Evolutionary conservation across 2,888 invertebrate species (phyloP).

Genomic region (Xestoiulus laeticollis): DNA sequence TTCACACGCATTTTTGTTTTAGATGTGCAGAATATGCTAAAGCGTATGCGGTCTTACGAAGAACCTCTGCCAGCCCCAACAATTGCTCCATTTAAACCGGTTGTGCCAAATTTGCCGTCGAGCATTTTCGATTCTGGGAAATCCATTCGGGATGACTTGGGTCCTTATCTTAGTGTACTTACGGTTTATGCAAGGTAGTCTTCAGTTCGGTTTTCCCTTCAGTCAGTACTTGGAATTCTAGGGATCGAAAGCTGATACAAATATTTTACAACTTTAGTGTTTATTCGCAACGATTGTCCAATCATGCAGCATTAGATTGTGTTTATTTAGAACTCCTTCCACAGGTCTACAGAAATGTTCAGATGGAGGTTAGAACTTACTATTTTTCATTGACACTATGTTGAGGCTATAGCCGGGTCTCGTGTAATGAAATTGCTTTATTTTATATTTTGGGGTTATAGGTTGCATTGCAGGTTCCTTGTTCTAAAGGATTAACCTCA

Average conservation of each 20-base stretch:
- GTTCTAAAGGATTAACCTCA: constrained; percentile 46
- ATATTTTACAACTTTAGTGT: constrained; percentile 64
- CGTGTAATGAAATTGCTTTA: constrained; percentile 64
- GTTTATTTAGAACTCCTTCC: constrained; percentile 72
- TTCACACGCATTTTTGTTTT: background rate
- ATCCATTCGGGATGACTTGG: constrained; percentile 65
- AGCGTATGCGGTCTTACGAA: constrained; percentile 68
- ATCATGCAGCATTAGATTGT: constrained; percentile 75
- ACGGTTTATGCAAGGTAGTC: constrained; percentile 67
- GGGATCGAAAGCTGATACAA: background rate
- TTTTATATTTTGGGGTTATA: constrained; percentile 56
- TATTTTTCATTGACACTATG: background rate
- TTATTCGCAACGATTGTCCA: constrained; percentile 71
- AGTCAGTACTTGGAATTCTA: background rate
- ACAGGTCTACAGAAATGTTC: constrained; percentile 69
- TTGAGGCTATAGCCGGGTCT: constrained; percentile 61
- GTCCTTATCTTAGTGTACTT: constrained; percentile 67
- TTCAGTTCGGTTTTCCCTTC: constrained; percentile 55
- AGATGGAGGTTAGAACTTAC: constrained; percentile 65
- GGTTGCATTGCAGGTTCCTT: constrained; percentile 23
- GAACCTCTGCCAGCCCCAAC: constrained; percentile 70
- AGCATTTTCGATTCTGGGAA: constrained; percentile 65
- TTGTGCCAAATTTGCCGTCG: constrained; percentile 65
- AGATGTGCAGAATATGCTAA: constrained; percentile 58
- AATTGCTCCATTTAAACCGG: constrained; percentile 65